phyloP scores from a whole-genome alignment of 1,140 invertebrate genomes.

The Cataglyphis hispanica region DNA sequence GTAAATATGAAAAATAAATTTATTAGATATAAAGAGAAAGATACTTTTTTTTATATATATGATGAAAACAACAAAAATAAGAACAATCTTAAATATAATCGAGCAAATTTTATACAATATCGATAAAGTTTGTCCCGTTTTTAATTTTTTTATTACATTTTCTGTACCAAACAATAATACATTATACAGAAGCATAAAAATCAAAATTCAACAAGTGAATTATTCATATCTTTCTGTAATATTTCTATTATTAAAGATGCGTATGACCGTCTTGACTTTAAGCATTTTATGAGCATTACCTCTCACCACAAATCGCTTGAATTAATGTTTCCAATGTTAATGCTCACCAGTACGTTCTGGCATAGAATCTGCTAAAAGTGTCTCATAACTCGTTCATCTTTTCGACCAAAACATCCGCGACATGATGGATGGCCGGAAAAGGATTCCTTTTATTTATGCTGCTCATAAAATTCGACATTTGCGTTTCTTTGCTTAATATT shows the following conservation, averaged over 20 bases:
- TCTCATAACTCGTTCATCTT: slow-evolving; percentile 60
- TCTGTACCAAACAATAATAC: background rate
- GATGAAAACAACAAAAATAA: background rate
- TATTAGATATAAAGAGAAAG: slow-evolving; percentile 4
- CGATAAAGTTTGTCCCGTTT: background rate
- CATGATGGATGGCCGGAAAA: slow-evolving; percentile 63
- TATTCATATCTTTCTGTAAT: background rate
- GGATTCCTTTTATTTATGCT: slow-evolving; percentile 56
- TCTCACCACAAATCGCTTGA: slow-evolving; percentile 30
- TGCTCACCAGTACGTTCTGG: slow-evolving; percentile 21
- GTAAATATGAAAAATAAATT: slow-evolving; percentile 6
- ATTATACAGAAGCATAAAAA: background rate
- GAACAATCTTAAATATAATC: background rate
- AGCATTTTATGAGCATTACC: slow-evolving; percentile 26
- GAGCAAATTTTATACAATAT: background rate
- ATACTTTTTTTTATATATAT: background rate
- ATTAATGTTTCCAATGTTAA: slow-evolving; percentile 58
- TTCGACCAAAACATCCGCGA: slow-evolving; percentile 29
- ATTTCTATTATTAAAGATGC: background rate
- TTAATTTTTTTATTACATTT: background rate
- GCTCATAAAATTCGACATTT: slow-evolving; percentile 44
- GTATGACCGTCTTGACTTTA: background rate
- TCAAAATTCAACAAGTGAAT: background rate
- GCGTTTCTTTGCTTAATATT: slow-evolving; percentile 7
- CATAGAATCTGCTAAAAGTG: slow-evolving; percentile 56